These are phyloP conservation scores for Galeopsomyia nigrocyanea DNA, from an alignment of 2,888 invertebrate genomes.

Conservation along the genomic window DNA sequence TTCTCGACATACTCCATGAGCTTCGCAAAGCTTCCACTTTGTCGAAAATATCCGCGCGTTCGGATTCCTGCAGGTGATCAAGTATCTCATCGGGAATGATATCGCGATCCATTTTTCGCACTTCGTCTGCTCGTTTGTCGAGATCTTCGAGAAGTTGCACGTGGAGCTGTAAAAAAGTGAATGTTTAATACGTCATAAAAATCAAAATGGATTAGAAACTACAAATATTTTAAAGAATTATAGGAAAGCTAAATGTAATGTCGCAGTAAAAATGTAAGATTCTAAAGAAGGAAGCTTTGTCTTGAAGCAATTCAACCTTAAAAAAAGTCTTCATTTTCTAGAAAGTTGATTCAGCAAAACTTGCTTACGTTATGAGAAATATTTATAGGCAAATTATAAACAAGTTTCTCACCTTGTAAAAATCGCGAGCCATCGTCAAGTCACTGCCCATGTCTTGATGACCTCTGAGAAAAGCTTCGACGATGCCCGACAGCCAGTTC, in stretches of 20 bases:
- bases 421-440: slow-evolving; percentile 77
- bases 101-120: slow-evolving; percentile 66
- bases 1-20: slow-evolving; percentile 76
- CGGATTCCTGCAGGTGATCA: slow-evolving; percentile 77
- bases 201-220: too few relatives aligned
- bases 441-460: slow-evolving; percentile 83
- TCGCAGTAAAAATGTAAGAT: not conserved
- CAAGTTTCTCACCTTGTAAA: slow-evolving; percentile 67
- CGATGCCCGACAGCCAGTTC: slow-evolving; percentile 82
- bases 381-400: not conserved
- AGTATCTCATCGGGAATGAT: slow-evolving; percentile 71
- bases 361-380: not conserved
- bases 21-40: slow-evolving; percentile 76
- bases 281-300: too few relatives aligned
- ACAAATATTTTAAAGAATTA: too few relatives aligned
- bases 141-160: slow-evolving; percentile 81
- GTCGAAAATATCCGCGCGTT: slow-evolving; percentile 74
- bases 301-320: too few relatives aligned
- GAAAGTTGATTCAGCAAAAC: not conserved
- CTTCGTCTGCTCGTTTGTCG: slow-evolving; percentile 78
- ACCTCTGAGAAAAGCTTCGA: slow-evolving; percentile 80
- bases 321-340: not conserved
- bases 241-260: too few relatives aligned
- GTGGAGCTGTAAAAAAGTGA: slow-evolving; percentile 72
- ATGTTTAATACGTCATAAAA: not conserved